Conservation (phyloP, 2,888 invertebrate genomes). For the Temnothorax unifasciatus region DNA sequence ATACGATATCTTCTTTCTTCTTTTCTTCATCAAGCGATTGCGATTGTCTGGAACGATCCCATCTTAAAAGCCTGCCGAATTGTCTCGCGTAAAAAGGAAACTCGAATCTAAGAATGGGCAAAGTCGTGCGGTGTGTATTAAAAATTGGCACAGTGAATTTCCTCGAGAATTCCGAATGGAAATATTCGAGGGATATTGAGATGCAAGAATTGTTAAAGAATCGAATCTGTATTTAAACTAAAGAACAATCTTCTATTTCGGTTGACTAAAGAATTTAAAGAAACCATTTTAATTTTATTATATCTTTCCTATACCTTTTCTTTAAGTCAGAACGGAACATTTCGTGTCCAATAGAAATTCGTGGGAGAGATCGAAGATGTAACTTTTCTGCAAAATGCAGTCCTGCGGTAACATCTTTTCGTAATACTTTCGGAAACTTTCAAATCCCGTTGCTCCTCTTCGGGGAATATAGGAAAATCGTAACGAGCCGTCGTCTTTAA, state of each 20-base stretch:
- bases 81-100: background rate
- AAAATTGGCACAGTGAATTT: background rate
- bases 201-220: background rate
- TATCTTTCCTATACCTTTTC: constrained; percentile 1
- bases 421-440: constrained; percentile 15
- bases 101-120: background rate
- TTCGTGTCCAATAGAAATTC: constrained; percentile 28
- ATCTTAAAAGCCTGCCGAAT: constrained; percentile 39
- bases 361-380: constrained; percentile 23
- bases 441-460: background rate
- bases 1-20: constrained; percentile 43
- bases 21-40: constrained; percentile 46
- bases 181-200: background rate
- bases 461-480: constrained; percentile 4
- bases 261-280: background rate
- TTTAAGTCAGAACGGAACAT: background rate
- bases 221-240: background rate
- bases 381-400: constrained; percentile 20
- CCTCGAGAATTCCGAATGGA: background rate
- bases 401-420: background rate
- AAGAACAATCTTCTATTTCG: background rate
- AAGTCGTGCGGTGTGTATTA: background rate
- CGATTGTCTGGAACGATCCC: constrained; percentile 32
- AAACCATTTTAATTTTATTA: background rate
- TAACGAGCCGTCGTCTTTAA: constrained; percentile 34